phyloP scores from a whole-genome alignment of 2,888 invertebrate species.

The Nephrotoma flavescens region DNA sequence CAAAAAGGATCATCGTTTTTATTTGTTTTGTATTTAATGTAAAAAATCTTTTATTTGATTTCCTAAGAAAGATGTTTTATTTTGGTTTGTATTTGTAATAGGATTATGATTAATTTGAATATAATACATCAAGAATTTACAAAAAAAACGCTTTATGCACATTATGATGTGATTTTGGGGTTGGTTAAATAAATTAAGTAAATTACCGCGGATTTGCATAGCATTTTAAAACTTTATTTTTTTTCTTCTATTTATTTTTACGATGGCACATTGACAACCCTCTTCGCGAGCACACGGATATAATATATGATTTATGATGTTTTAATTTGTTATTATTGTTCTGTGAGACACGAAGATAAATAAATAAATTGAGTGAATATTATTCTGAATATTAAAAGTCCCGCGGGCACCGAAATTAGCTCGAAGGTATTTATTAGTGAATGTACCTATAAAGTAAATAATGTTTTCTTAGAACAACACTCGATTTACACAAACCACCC shows the following conservation, averaged over 20 bases:
- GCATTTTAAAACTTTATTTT: not conserved
- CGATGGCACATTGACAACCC: not conserved
- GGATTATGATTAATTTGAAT: conserved; percentile 8
- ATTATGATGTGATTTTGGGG: not conserved
- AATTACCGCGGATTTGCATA: conserved; percentile 3
- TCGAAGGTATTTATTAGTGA: not conserved
- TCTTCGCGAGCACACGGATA: not conserved
- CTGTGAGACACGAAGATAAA: not conserved
- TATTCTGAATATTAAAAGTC: not conserved
- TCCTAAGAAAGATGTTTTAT: conserved; percentile 5
- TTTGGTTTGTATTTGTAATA: conserved; percentile 4
- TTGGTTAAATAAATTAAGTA: not conserved
- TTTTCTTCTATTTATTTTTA: not conserved
- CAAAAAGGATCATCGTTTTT: not conserved
- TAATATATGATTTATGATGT: not conserved
- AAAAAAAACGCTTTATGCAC: not conserved
- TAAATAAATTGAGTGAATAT: not conserved
- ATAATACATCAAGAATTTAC: conserved; percentile 4
- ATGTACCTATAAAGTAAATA: not conserved
- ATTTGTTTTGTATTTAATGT: conserved; percentile 1
- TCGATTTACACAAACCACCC: not conserved
- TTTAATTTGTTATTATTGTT: conserved; percentile 4
- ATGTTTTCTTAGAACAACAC: not conserved
- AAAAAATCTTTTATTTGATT: not conserved
- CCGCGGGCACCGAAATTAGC: not conserved